Conservation (phyloP, 2,797 vertebrate species). For the Knipowitschia caucasica region DNA sequence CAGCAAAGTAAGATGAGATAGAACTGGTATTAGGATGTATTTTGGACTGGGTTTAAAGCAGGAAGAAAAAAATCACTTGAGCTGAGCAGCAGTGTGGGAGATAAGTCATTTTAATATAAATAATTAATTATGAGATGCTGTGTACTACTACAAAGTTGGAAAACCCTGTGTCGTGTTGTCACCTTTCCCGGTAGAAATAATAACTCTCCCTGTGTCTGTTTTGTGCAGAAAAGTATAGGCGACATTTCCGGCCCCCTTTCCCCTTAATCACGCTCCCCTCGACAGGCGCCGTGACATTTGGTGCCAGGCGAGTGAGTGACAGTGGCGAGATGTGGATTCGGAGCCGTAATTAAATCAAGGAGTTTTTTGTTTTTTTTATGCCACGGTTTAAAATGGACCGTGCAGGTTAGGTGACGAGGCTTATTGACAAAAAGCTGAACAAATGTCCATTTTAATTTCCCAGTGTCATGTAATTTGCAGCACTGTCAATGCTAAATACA, state of each 20-base stretch:
- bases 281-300: constrained; percentile 51
- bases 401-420: constrained; percentile 49
- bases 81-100: constrained; percentile 8
- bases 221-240: constrained; percentile 34
- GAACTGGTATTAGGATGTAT: constrained; percentile 3
- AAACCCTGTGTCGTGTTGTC: constrained; percentile 26
- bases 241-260: constrained; percentile 36
- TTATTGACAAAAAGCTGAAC: constrained; percentile 63
- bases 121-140: constrained; percentile 34
- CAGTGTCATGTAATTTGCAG: constrained; percentile 54
- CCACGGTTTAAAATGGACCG: constrained; percentile 59
- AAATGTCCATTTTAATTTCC: constrained; percentile 66
- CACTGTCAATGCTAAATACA: constrained; percentile 45
- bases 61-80: constrained; percentile 12
- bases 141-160: constrained; percentile 21
- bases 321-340: constrained; percentile 51
- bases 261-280: constrained; percentile 22
- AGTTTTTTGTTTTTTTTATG: too few relatives aligned
- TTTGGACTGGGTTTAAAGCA: constrained; percentile 14
- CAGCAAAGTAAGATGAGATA: constrained; percentile 7
- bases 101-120: constrained; percentile 29
- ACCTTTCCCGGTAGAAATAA: constrained; percentile 31
- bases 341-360: constrained; percentile 68
- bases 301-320: constrained; percentile 52
- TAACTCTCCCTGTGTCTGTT: constrained; percentile 6